phyloP scores from a whole-genome alignment of 1,140 invertebrate species.

The Bactericera cockerelli region DNA sequence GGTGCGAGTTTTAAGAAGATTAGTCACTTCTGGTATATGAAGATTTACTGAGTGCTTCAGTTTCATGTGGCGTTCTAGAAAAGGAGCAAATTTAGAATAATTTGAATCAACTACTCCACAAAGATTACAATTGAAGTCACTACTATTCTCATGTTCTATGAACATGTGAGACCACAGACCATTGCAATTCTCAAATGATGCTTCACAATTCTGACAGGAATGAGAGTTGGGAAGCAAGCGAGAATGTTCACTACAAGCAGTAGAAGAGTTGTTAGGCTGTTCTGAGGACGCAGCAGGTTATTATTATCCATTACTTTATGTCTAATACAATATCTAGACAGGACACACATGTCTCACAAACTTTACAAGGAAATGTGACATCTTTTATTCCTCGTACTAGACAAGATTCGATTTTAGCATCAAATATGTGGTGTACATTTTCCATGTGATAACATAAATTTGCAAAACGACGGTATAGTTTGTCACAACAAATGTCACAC shows the following conservation, averaged over 20 bases:
- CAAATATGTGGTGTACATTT: background rate
- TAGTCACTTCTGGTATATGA: background rate
- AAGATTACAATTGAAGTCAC: background rate
- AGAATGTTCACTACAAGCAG: background rate
- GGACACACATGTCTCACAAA: background rate
- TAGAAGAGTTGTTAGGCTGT: background rate
- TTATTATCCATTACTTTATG: background rate
- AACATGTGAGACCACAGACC: conserved; percentile 3
- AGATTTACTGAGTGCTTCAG: background rate
- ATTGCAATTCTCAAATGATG: background rate
- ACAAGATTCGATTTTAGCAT: too few relatives aligned
- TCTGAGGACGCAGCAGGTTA: background rate
- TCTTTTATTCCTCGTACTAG: background rate
- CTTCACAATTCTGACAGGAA: background rate
- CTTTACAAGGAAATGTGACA: background rate
- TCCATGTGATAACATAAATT: background rate
- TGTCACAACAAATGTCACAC: background rate
- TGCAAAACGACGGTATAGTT: background rate
- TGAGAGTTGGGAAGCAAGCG: background rate
- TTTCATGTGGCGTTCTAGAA: background rate
- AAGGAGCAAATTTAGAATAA: background rate
- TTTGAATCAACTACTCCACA: background rate
- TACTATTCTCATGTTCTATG: background rate
- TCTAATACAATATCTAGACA: background rate
- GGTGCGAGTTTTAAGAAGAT: too few relatives aligned